phyloP scores from a whole-genome alignment of 2,888 invertebrate genomes.

The Rhagium mordax region DNA sequence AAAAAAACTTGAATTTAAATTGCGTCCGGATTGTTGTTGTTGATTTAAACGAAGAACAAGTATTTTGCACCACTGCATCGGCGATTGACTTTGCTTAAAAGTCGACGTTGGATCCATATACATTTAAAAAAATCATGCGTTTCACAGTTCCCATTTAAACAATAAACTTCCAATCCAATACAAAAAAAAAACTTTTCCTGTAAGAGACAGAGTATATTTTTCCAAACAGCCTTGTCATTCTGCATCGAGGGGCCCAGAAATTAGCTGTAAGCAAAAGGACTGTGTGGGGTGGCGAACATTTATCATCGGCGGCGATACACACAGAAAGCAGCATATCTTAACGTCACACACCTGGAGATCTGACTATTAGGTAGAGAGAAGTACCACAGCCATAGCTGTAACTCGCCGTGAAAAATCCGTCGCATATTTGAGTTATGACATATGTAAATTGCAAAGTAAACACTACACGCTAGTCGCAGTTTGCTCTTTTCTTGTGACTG shows the following conservation, averaged over 20 bases:
- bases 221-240: not conserved
- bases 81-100: too few relatives aligned
- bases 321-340: constrained; percentile 8
- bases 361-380: not conserved
- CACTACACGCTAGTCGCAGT: constrained; percentile 27
- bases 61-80: too few relatives aligned
- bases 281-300: not conserved
- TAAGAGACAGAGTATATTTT: not conserved
- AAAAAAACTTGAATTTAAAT: too few relatives aligned
- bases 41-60: too few relatives aligned
- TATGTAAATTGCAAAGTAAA: constrained; percentile 29
- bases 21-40: too few relatives aligned
- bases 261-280: not conserved
- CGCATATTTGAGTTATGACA: constrained; percentile 24
- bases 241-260: not conserved
- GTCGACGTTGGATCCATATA: too few relatives aligned
- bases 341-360: constrained; percentile 11
- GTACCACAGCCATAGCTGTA: not conserved
- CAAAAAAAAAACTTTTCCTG: too few relatives aligned
- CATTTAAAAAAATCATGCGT: too few relatives aligned
- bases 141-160: too few relatives aligned
- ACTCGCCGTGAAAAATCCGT: not conserved
- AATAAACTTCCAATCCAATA: too few relatives aligned
- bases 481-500: constrained; percentile 40
- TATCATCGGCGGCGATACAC: constrained; percentile 2